These are phyloP conservation scores for Lerista edwardsae DNA, from an alignment of 2,797 vertebrate genomes.

Conservation along the genomic window DNA sequence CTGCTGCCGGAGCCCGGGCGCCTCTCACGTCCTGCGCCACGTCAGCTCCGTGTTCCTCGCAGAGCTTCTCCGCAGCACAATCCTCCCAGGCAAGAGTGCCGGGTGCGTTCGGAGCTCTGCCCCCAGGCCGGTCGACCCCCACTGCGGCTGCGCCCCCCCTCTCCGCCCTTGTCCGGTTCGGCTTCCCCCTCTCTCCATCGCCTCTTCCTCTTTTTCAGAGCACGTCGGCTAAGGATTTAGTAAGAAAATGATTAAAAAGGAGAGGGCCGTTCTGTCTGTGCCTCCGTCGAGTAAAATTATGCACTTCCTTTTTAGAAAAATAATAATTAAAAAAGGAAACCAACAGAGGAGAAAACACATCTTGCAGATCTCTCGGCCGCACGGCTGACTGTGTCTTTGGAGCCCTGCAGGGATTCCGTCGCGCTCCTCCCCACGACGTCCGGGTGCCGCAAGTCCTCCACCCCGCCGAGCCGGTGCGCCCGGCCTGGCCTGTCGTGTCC, in stretches of 20 bases:
- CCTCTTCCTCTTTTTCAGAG: constrained; percentile 50
- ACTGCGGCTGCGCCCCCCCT: constrained; percentile 9
- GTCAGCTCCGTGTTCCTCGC: no score
- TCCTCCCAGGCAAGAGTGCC: neutral
- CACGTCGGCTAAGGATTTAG: constrained; percentile 63
- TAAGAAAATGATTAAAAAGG: constrained; percentile 79
- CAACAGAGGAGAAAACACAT: constrained; percentile 59
- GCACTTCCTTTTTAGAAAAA: constrained; percentile 71
- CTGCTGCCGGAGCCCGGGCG: constrained; percentile 30
- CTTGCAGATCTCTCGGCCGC: constrained; percentile 59
- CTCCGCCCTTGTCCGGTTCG: constrained; percentile 8
- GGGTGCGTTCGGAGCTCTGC: constrained; percentile 42
- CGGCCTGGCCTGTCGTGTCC: constrained; percentile 47
- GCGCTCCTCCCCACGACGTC: constrained; percentile 67
- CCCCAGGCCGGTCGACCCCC: constrained; percentile 21
- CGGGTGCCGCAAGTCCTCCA: constrained; percentile 59
- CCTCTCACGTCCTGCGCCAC: no score
- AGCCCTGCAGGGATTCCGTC: constrained; percentile 73
- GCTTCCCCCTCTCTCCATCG: neutral
- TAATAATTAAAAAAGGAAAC: constrained; percentile 16
- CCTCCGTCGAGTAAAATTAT: constrained; percentile 67
- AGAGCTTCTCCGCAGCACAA: neutral
- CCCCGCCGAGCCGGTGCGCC: constrained; percentile 69
- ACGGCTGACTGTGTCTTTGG: constrained; percentile 60
- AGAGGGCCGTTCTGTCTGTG: constrained; percentile 54